These are phyloP conservation scores for Drosophila suzukii DNA, from an alignment of 1,140 invertebrate genomes.

Conservation along the genomic window DNA sequence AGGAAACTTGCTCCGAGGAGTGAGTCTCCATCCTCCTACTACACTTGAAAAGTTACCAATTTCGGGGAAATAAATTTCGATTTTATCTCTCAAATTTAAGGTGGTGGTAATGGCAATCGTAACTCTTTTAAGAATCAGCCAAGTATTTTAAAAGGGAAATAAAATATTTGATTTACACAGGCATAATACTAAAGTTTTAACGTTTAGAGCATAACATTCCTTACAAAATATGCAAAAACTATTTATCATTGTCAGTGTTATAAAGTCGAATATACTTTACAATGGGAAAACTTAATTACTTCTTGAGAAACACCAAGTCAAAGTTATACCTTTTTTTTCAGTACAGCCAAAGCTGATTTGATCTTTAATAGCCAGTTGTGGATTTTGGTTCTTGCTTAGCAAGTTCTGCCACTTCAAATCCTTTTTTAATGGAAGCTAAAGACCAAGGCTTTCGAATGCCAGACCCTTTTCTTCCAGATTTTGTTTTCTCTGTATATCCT, in stretches of 20 bases:
- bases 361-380: neutral
- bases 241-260: neutral
- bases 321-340: neutral
- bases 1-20: conserved; percentile 28
- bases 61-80: neutral
- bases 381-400: neutral
- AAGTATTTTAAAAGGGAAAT: too few species aligned
- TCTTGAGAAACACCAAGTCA: neutral
- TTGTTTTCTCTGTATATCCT: neutral
- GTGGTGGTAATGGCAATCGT: too few species aligned
- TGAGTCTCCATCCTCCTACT: neutral
- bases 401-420: neutral
- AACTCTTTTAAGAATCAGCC: too few species aligned
- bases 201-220: too few species aligned
- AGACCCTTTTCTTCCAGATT: neutral
- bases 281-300: neutral
- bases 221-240: too few species aligned
- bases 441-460: neutral
- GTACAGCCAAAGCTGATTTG: neutral
- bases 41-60: neutral
- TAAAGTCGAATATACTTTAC: neutral
- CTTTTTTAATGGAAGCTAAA: neutral
- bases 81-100: neutral
- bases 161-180: too few species aligned
- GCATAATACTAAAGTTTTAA: too few species aligned